phyloP scores from a whole-genome alignment of 1,140 invertebrate species.

The Eurosta solidaginis region DNA sequence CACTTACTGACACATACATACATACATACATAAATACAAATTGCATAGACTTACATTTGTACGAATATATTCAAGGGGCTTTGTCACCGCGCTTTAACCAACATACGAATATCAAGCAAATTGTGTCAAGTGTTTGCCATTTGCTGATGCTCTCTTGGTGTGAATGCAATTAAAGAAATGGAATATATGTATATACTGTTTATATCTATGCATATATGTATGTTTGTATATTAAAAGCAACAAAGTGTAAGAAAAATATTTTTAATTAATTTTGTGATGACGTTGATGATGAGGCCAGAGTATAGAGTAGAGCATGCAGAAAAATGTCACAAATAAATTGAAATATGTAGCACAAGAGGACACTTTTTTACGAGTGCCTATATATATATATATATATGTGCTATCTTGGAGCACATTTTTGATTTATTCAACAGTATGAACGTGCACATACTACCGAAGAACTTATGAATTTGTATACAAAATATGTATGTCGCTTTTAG shows the following conservation, averaged over 20 bases:
- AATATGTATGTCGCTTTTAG: not conserved
- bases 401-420: not conserved
- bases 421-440: not conserved
- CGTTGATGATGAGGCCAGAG: not conserved
- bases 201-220: too few relatives aligned
- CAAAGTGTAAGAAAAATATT: slow-evolving; percentile 25
- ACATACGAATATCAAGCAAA: not conserved
- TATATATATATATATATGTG: too few relatives aligned
- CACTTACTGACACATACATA: not conserved
- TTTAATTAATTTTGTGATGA: slow-evolving; percentile 19
- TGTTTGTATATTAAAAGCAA: too few relatives aligned
- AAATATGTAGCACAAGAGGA: slow-evolving; percentile 9
- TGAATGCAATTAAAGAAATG: slow-evolving; percentile 26
- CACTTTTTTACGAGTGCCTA: slow-evolving; percentile 2
- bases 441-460: too few relatives aligned
- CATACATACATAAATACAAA: not conserved
- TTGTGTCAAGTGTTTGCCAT: slow-evolving; percentile 15
- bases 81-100: not conserved
- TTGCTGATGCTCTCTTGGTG: not conserved
- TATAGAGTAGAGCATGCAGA: too few relatives aligned
- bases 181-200: too few relatives aligned
- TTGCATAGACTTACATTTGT: too few relatives aligned
- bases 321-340: slow-evolving; percentile 17
- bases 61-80: too few relatives aligned
- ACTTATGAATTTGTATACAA: not conserved